phyloP scores from a whole-genome alignment of 2,797 vertebrate genomes.

The Lateolabrax maculatus region DNA sequence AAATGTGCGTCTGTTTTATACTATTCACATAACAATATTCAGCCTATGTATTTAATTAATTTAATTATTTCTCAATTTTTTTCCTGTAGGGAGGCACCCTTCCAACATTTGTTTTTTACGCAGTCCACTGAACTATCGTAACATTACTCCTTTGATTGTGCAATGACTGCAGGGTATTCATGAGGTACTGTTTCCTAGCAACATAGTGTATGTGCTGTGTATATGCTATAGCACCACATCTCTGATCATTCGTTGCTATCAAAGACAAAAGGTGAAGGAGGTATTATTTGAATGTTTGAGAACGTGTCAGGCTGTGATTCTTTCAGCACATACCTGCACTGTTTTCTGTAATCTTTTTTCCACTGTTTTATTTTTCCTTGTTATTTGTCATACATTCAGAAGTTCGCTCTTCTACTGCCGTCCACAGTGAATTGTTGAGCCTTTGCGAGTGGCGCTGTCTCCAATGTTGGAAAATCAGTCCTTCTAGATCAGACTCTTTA shows the following conservation, averaged over 20 bases:
- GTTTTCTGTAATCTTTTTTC: neutral
- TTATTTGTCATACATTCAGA: neutral
- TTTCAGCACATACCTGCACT: neutral
- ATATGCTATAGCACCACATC: conserved; percentile 47
- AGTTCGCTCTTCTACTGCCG: neutral
- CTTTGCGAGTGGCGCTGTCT: neutral
- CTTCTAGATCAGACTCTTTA: conserved; percentile 40
- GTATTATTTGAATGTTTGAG: conserved; percentile 33
- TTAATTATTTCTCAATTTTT: neutral
- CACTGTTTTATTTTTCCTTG: neutral
- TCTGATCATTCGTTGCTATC: conserved; percentile 57
- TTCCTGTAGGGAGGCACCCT: neutral
- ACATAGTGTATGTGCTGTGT: conserved; percentile 69
- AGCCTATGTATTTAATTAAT: neutral
- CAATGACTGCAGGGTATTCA: conserved; percentile 70
- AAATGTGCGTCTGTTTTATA: neutral
- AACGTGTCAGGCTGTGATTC: conserved; percentile 8
- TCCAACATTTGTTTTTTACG: conserved; percentile 37
- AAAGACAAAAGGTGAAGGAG: conserved; percentile 60
- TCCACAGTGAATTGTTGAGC: conserved; percentile 31
- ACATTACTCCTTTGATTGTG: conserved; percentile 68
- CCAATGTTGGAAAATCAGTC: conserved; percentile 13
- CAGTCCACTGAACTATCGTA: conserved; percentile 56
- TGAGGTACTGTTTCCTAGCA: conserved; percentile 83
- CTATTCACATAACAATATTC: too few relatives aligned